Conservation (phyloP, 1,140 invertebrate genomes). For the Hycleus cichorii region DNA sequence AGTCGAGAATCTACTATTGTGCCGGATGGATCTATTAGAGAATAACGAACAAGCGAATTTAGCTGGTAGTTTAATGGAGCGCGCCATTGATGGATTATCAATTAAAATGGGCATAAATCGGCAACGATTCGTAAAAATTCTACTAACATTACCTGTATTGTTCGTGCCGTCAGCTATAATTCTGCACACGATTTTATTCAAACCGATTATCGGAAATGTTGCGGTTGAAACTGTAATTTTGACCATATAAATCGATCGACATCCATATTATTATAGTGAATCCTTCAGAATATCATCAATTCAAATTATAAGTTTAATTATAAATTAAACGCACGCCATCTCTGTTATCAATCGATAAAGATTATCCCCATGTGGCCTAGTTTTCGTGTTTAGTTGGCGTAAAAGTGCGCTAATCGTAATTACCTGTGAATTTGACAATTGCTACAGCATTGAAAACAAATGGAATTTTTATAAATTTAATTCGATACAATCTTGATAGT, state of each 20-base stretch:
- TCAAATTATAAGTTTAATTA: too few relatives aligned
- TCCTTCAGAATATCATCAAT: too few relatives aligned
- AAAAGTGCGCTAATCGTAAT: too few relatives aligned
- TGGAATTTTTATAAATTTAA: too few relatives aligned
- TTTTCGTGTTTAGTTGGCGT: too few relatives aligned
- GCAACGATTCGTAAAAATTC: constrained; percentile 30
- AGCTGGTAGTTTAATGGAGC: constrained; percentile 24
- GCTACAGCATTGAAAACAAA: too few relatives aligned
- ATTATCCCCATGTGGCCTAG: too few relatives aligned
- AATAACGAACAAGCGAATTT: constrained; percentile 21
- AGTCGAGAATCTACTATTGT: constrained; percentile 56
- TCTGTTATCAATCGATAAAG: too few relatives aligned
- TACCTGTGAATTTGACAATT: too few relatives aligned
- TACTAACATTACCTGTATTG: constrained; percentile 29
- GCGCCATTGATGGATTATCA: constrained; percentile 23
- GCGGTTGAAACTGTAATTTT: constrained; percentile 36
- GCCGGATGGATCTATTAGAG: constrained; percentile 44
- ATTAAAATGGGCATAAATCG: constrained; percentile 25
- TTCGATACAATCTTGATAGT: too few relatives aligned
- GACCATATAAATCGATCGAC: constrained; percentile 30
- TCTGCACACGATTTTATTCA: constrained; percentile 31
- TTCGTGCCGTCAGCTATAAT: constrained; percentile 22
- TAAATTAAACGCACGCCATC: too few relatives aligned
- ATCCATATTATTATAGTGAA: too few relatives aligned
- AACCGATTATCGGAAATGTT: constrained; percentile 37